Base-by-base conservation (phyloP, 1,140 invertebrate genomes). In the Diprion similis region DNA sequence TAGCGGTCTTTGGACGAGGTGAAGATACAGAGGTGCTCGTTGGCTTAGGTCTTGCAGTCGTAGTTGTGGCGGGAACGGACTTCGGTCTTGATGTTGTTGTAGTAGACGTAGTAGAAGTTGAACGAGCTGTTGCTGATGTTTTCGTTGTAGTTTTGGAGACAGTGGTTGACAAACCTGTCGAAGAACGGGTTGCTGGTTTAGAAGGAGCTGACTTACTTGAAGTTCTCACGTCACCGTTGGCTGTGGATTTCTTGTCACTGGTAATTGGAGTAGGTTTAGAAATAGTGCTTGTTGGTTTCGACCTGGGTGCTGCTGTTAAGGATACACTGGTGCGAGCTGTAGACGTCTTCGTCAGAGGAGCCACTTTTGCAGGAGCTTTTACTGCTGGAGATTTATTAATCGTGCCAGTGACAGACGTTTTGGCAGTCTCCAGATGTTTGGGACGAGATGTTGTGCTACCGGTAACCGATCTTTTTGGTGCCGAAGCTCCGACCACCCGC, bases 141-240 rank as follows among this genome's bases (percentile, higher is more conserved):
- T 85, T 87, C 74, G 80, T 78, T 77, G 79, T 72, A 10, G 78
- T 74, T 47, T 81, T 84, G 2, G 70, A n/a, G 10, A 18, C 10
- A 46, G 68, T 46, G n/a, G 66, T 67, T 15, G n/a, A 45, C 8
- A 48, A 72, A 1, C 72, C 18, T 10, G 78, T n/a, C 77, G 78
- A 77, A 0, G 72, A 66, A 0, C 73, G 10, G 71, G 77, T 71
- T 1, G 75, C 17, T 8, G 76, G 37, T 76, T 82, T 88, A 15
- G 51, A 10, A 71, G 76, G 70, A 1, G 75, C 19, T 9, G 76
- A 19, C 76, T 82, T 88, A 13, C 71, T 77, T 0, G 76, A n/a
- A 8, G 78, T 46, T 76, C 89, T 90, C 0, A 87, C 85, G 45
- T 91, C 90, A 10, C 90, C 90, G 77, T 91, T 92, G 0, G 86